phyloP scores from a whole-genome alignment of 2,888 invertebrate species.

The Coenonympha glycerion region DNA sequence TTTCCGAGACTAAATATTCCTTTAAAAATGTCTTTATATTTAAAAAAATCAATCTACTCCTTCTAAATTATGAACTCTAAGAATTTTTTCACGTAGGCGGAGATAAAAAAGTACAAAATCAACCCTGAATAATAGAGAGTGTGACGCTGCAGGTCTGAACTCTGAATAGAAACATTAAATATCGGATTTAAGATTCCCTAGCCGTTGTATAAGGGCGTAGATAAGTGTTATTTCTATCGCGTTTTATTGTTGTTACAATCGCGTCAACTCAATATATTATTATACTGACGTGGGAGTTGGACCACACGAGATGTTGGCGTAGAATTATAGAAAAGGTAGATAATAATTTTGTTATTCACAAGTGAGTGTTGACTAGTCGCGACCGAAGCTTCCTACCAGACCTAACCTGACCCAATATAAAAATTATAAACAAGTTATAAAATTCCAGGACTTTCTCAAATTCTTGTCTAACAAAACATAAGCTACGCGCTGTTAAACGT shows the following conservation, averaged over 20 bases:
- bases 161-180: neutral
- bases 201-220: neutral
- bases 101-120: neutral
- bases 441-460: too few relatives aligned
- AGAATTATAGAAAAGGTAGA: neutral
- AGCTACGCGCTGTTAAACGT: too few relatives aligned
- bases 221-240: constrained; percentile 4
- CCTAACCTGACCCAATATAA: too few relatives aligned
- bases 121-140: neutral
- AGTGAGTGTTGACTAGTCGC: too few relatives aligned
- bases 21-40: too few relatives aligned
- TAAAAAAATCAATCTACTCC: neutral
- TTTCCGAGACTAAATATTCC: too few relatives aligned
- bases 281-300: neutral
- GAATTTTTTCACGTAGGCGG: neutral
- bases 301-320: neutral
- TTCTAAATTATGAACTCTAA: neutral
- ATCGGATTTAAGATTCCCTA: neutral
- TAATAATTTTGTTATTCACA: neutral
- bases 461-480: too few relatives aligned
- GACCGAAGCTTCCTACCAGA: too few relatives aligned
- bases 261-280: neutral
- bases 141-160: neutral
- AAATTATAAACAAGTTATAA: too few relatives aligned
- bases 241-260: constrained; percentile 3